Conservation (phyloP, 1,140 invertebrate genomes). For the Eufriesea mexicana region DNA sequence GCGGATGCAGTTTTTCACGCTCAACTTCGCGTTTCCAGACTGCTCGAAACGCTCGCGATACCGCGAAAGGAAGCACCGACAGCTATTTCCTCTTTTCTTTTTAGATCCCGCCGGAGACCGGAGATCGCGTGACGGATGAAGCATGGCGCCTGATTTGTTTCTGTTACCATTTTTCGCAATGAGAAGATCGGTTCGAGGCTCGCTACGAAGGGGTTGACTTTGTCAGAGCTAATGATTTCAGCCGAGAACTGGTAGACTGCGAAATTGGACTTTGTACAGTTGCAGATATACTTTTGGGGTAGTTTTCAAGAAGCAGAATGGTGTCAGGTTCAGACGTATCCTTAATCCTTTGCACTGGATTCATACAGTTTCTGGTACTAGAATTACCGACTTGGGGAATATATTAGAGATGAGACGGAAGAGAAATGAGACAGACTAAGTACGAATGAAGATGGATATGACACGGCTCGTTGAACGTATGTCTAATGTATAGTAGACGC, state of each 20-base stretch:
- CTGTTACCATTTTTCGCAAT: not conserved
- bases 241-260: too few relatives aligned
- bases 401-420: too few relatives aligned
- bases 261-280: constrained; percentile 8
- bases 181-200: not conserved
- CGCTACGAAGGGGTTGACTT: not conserved
- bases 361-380: too few relatives aligned
- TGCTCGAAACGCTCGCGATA: not conserved
- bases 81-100: not conserved
- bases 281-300: not conserved
- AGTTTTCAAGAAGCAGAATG: not conserved
- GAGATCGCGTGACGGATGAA: too few relatives aligned
- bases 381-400: too few relatives aligned
- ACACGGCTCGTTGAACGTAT: too few relatives aligned
- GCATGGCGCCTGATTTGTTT: constrained; percentile 12
- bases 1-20: not conserved
- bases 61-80: not conserved
- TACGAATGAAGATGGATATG: too few relatives aligned
- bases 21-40: not conserved
- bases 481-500: too few relatives aligned
- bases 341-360: not conserved
- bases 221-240: not conserved
- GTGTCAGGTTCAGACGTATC: not conserved
- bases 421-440: too few relatives aligned
- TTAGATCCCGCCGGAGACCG: too few relatives aligned